phyloP scores from a whole-genome alignment of 2,113 vertebrate genomes.

The Carollia perspicillata region DNA sequence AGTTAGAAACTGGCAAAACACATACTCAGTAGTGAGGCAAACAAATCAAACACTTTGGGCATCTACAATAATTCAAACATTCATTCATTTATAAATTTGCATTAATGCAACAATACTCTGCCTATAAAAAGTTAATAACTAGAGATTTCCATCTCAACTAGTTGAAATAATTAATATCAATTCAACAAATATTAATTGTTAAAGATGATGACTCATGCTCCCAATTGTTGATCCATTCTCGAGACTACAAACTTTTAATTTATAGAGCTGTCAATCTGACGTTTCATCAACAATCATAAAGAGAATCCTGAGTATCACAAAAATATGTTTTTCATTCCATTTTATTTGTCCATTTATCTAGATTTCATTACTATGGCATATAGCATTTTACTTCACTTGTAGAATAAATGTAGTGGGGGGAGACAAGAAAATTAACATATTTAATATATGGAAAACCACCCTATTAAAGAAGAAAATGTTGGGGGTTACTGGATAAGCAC shows the following conservation, averaged over 20 bases:
- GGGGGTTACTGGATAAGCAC: background rate
- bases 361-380: background rate
- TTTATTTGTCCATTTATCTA: conserved; percentile 23
- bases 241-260: background rate
- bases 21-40: background rate
- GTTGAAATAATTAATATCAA: background rate
- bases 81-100: background rate
- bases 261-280: background rate
- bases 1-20: background rate
- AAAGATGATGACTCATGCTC: background rate
- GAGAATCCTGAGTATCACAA: background rate
- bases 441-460: background rate
- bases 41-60: background rate
- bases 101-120: background rate
- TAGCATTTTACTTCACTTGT: background rate
- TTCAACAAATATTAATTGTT: background rate
- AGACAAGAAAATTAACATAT: background rate
- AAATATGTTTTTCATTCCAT: background rate
- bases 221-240: background rate
- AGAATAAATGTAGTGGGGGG: background rate
- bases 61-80: background rate
- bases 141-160: background rate
- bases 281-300: background rate
- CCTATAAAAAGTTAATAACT: background rate
- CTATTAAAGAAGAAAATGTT: background rate